phyloP scores from a whole-genome alignment of 2,113 vertebrate genomes.

The Xenotilapia caudafasciata region DNA sequence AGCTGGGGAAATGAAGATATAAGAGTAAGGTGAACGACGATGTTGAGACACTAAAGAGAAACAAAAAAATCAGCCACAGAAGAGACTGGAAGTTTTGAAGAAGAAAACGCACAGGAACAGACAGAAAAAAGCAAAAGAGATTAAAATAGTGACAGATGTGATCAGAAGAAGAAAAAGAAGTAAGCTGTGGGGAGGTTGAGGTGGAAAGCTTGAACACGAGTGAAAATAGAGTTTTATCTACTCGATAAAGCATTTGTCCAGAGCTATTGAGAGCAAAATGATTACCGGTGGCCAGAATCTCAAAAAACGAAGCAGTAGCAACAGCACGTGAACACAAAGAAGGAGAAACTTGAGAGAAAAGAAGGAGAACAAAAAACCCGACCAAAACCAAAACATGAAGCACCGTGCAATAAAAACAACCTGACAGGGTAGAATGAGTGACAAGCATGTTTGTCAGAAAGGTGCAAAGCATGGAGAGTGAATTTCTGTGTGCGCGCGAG shows the following conservation, averaged over 20 bases:
- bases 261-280: not conserved
- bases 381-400: not conserved
- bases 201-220: not conserved
- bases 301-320: not conserved
- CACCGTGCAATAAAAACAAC: not conserved
- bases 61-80: not conserved
- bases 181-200: not conserved
- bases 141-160: not conserved
- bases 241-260: not conserved
- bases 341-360: not conserved
- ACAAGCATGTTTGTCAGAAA: slow-evolving; percentile 37
- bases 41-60: not conserved
- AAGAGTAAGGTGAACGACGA: not conserved
- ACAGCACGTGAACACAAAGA: not conserved
- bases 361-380: accelerated
- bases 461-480: slow-evolving; percentile 23
- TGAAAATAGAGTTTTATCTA: not conserved
- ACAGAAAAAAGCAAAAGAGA: not conserved
- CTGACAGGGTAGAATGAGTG: slow-evolving; percentile 28
- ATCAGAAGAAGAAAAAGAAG: not conserved
- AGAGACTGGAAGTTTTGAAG: not conserved
- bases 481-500: slow-evolving; percentile 5
- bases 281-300: not conserved
- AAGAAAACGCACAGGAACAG: not conserved
- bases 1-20: not conserved